These are phyloP conservation scores for Notodonta ziczac DNA, from an alignment of 2,888 invertebrate species.

Conservation along the genomic window DNA sequence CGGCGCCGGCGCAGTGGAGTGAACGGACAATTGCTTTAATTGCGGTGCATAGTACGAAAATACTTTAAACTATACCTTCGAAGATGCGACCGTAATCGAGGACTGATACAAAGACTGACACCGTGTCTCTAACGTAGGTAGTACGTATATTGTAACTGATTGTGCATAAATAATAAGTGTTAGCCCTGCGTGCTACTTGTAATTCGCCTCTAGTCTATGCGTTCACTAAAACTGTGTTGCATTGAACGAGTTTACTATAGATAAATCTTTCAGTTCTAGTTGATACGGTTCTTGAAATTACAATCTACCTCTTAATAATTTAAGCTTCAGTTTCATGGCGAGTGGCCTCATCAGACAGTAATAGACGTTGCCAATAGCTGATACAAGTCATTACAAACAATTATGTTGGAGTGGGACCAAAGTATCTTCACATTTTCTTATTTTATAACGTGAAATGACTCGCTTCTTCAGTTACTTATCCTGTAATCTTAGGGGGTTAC, in stretches of 20 bases:
- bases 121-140: slow-evolving; percentile 75
- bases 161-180: slow-evolving; percentile 59
- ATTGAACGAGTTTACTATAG: slow-evolving; percentile 58
- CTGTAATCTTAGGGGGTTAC: not conserved
- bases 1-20: slow-evolving; percentile 22
- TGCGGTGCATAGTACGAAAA: slow-evolving; percentile 80
- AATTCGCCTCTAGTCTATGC: slow-evolving; percentile 65
- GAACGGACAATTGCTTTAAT: slow-evolving; percentile 61
- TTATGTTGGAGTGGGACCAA: slow-evolving; percentile 62
- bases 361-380: slow-evolving; percentile 45
- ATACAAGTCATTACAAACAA: slow-evolving; percentile 42
- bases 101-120: slow-evolving; percentile 83
- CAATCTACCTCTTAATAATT: slow-evolving; percentile 81
- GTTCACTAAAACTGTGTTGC: slow-evolving; percentile 53
- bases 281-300: slow-evolving; percentile 75
- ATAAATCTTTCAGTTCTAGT: slow-evolving; percentile 65
- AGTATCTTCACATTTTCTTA: slow-evolving; percentile 55
- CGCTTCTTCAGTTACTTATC: slow-evolving; percentile 38
- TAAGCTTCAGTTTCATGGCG: slow-evolving; percentile 65
- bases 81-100: slow-evolving; percentile 76
- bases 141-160: slow-evolving; percentile 63
- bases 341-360: slow-evolving; percentile 40
- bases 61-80: slow-evolving; percentile 76
- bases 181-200: slow-evolving; percentile 70
- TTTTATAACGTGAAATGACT: slow-evolving; percentile 50